Evolutionary conservation across 92 coral and sea anemone genomes (phyloP).

Genomic region (Palythoa grandis): DNA sequence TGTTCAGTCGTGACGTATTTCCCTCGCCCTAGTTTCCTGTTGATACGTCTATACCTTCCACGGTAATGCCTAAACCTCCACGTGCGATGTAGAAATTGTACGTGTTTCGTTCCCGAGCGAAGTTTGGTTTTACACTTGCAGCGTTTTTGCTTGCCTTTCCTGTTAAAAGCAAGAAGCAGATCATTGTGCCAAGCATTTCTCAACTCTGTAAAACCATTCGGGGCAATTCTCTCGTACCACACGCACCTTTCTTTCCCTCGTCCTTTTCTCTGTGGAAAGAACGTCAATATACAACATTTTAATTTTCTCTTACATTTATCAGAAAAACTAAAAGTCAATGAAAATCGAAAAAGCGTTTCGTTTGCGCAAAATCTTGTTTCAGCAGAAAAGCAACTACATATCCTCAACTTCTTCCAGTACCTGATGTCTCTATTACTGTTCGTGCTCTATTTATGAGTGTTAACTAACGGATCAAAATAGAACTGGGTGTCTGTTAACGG

Average conservation of each 20-base stretch:
- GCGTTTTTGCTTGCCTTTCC: background rate
- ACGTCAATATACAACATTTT: background rate
- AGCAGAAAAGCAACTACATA: no score
- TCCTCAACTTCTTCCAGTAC: no score
- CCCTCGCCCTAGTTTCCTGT: background rate
- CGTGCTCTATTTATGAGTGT: no score
- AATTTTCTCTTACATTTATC: background rate
- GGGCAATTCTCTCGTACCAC: background rate
- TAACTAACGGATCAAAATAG: no score
- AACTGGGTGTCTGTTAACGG: no score
- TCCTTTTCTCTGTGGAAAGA: constrained; percentile 12
- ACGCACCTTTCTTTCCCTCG: constrained; percentile 4
- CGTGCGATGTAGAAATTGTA: constrained; percentile 14
- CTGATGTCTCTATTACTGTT: no score
- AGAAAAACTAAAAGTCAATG: no score
- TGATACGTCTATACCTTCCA: background rate
- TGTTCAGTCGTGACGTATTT: constrained; percentile 13
- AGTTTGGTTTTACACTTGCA: constrained; percentile 2
- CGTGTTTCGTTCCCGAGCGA: constrained; percentile 17
- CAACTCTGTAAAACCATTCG: constrained; percentile 16
- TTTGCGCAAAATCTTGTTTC: no score
- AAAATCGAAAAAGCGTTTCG: no score
- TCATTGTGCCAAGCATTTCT: constrained; percentile 2
- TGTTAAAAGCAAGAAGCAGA: constrained; percentile 16
- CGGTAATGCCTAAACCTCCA: constrained; percentile 28